These are phyloP conservation scores for Cheilosia impressa DNA, from an alignment of 2,888 invertebrate species.

Conservation along the genomic window DNA sequence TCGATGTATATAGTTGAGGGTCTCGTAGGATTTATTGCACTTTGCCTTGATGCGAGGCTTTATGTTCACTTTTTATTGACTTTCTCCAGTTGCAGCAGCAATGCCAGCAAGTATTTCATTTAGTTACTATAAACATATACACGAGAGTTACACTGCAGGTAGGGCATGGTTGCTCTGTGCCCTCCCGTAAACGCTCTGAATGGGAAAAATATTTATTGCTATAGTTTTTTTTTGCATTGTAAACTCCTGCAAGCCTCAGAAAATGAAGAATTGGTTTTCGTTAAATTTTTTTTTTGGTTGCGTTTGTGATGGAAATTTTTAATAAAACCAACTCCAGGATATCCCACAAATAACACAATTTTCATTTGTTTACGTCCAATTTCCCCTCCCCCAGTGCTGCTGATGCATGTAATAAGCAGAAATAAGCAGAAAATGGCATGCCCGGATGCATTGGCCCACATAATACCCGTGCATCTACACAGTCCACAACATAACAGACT, in stretches of 20 bases:
- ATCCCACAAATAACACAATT: constrained; percentile 8
- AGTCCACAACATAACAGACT: not conserved
- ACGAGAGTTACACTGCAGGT: constrained; percentile 43
- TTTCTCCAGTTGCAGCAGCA: not conserved
- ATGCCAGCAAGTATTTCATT: constrained; percentile 47
- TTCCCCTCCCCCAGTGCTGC: not conserved
- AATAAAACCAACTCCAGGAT: constrained; percentile 23
- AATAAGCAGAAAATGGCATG: constrained; percentile 19
- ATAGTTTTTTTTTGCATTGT: constrained; percentile 7
- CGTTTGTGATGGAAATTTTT: constrained; percentile 3
- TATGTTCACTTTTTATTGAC: constrained; percentile 40
- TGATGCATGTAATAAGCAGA: constrained; percentile 26
- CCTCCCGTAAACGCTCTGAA: constrained; percentile 25
- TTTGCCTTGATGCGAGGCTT: constrained; percentile 16
- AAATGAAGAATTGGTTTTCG: constrained; percentile 7
- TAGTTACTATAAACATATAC: constrained; percentile 27
- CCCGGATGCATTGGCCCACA: constrained; percentile 12
- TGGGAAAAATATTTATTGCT: constrained; percentile 33
- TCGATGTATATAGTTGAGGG: constrained; percentile 19
- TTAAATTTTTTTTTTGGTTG: not conserved
- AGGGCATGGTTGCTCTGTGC: constrained; percentile 42
- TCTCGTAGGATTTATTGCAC: constrained; percentile 23
- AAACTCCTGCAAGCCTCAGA: constrained; percentile 13
- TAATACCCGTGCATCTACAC: not conserved
- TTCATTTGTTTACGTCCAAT: constrained; percentile 42